A percentile compares a stretch with the other conserved stretches of the same genome.
Conservation (phyloP, 2,888 invertebrate genomes). For the Metacarcinus magister region DNA sequence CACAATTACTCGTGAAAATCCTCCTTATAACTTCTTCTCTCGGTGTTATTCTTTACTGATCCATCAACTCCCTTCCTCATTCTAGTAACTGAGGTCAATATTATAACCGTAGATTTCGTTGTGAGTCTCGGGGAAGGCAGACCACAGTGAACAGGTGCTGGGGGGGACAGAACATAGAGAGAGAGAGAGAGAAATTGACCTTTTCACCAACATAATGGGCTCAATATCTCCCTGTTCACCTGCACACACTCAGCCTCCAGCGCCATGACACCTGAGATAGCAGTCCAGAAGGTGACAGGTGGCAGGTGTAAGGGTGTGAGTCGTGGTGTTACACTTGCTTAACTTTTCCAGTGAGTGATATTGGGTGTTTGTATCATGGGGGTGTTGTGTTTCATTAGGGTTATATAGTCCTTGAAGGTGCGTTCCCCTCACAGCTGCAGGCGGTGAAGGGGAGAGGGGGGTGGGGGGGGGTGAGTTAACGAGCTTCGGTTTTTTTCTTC, state of each 20-base stretch:
- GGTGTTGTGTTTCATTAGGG: constrained; percentile 13
- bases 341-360: neutral
- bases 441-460: neutral
- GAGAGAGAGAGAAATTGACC: neutral
- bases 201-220: neutral
- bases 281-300: neutral
- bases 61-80: too few species aligned
- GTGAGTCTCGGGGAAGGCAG: too few species aligned
- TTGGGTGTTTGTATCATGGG: neutral
- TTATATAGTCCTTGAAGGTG: neutral
- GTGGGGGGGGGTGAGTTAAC: too few species aligned
- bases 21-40: too few species aligned
- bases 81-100: too few species aligned
- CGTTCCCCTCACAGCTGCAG: neutral
- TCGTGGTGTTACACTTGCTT: neutral
- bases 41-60: too few species aligned
- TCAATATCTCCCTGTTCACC: neutral
- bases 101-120: too few species aligned
- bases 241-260: neutral
- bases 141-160: too few species aligned
- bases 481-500: too few species aligned
- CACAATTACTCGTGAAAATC: too few species aligned
- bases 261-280: neutral
- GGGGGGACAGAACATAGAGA: neutral
- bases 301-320: neutral